Evolutionary conservation across 2,113 vertebrate genomes (phyloP), one percentile per base, ranked within the genome.

Genomic region (Colaptes auratus): DNA sequence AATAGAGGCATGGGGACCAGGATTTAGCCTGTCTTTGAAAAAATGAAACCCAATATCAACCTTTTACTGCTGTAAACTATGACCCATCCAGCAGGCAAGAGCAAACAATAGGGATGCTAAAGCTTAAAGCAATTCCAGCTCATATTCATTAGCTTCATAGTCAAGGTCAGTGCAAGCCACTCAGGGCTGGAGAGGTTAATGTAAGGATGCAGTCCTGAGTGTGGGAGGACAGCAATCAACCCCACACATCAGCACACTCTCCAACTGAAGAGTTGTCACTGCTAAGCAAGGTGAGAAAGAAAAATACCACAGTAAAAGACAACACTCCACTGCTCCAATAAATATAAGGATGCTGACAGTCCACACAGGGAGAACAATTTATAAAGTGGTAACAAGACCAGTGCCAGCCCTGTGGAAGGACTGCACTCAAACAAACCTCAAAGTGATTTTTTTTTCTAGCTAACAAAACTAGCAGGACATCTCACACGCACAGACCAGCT

Each of bases 181-280:
- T 8, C 18, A 59, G 74, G 63, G 60, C 35, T 85, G 55, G 87
- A 73, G 90, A 92, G 42, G 60, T 90, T 77, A 58, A 79, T 7
- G 46, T 0, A 5, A 82, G 60, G 35, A 27, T 0, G 3, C 46
- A 0, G 3, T 2, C 2, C 58, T 2, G 0, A 28, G 24, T 2
- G 94, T 87, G 86, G 92, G 92, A 93, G 70, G 89, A 65, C 52
- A 73, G 66, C 35, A 74, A 85, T 64, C 53, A 92, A 79, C 35
- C 78, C 73, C 84, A 82, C 7, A 30, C 9, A 50, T 7, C 59
- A 50, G 55, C 44, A 77, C 27, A 20, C 65, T 58, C 55, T 58
- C 35, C 44, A 79, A 53, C 25, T 64, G 14, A n/a, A 63, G 20
- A 42, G 9, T n/a, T 10, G 14, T 44, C 61, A n/a, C 48, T 52